Percentiles rank a stretch among this genome's conserved stretches.
Evolutionary conservation across 1,140 invertebrate genomes (phyloP).

Genomic region (Steinernema feltiae): DNA sequence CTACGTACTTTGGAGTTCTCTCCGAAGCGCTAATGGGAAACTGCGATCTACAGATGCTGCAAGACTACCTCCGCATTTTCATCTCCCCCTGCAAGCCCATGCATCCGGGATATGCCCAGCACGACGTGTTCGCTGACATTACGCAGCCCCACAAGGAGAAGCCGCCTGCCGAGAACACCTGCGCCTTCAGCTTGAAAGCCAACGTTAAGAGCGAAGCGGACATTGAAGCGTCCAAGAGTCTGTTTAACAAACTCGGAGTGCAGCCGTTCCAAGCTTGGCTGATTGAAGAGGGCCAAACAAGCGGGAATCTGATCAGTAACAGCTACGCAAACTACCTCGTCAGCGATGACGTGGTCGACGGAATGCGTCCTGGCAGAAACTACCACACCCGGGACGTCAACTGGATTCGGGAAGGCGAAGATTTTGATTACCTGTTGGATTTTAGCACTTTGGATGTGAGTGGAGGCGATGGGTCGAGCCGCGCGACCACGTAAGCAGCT

Average conservation of each 20-base stretch:
- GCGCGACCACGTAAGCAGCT: background rate
- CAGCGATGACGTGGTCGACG: background rate
- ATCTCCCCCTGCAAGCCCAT: too few species aligned
- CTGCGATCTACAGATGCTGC: too few species aligned
- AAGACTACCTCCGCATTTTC: too few species aligned
- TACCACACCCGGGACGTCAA: background rate
- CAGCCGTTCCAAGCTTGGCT: background rate
- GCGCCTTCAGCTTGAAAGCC: too few species aligned
- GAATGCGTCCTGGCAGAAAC: background rate
- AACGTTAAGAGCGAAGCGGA: too few species aligned
- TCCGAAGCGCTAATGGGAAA: too few species aligned
- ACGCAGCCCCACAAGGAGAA: too few species aligned
- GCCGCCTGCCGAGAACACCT: too few species aligned
- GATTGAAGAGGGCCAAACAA: background rate
- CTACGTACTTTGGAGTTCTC: too few species aligned
- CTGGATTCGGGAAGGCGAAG: background rate
- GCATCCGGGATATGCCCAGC: too few species aligned
- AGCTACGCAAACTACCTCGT: background rate
- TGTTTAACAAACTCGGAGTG: background rate
- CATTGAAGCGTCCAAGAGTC: background rate
- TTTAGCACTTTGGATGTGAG: background rate
- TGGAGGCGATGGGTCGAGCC: background rate
- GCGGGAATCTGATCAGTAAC: background rate
- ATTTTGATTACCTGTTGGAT: background rate
- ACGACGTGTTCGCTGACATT: too few species aligned